Conservation (phyloP, 2,888 invertebrate species). For the Sinotaia quadrata region DNA sequence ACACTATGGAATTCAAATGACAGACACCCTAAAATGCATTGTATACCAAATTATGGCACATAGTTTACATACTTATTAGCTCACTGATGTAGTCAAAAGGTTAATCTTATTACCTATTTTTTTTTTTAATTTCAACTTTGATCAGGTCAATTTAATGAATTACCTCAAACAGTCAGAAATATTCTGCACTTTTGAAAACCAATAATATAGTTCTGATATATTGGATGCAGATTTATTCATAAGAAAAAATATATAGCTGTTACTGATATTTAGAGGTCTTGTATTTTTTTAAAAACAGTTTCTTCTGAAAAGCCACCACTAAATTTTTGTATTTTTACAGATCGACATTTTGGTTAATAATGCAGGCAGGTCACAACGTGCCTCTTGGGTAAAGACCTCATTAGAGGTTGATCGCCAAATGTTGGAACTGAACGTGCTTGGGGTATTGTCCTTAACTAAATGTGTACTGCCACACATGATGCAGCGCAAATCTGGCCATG, state of each 20-base stretch:
- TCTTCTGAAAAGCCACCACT: too few species aligned
- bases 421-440: slow-evolving; percentile 85
- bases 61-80: too few species aligned
- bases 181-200: too few species aligned
- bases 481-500: slow-evolving; percentile 76
- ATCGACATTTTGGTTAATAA: slow-evolving; percentile 86
- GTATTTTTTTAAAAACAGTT: not conserved
- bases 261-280: not conserved
- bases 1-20: too few species aligned
- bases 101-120: too few species aligned
- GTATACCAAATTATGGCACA: too few species aligned
- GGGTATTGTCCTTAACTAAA: slow-evolving; percentile 81
- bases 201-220: not conserved
- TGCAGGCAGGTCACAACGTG: slow-evolving; percentile 86
- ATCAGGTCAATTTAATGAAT: too few species aligned
- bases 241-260: not conserved
- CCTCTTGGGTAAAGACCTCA: slow-evolving; percentile 81
- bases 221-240: slow-evolving; percentile 11
- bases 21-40: too few species aligned
- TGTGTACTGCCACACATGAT: slow-evolving; percentile 78
- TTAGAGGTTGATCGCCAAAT: slow-evolving; percentile 81
- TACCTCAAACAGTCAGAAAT: too few species aligned
- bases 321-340: too few species aligned
- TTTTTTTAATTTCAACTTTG: too few species aligned
- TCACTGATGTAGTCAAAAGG: too few species aligned